Conservation (phyloP, 2,888 invertebrate genomes). For the Cepaea hortensis region DNA sequence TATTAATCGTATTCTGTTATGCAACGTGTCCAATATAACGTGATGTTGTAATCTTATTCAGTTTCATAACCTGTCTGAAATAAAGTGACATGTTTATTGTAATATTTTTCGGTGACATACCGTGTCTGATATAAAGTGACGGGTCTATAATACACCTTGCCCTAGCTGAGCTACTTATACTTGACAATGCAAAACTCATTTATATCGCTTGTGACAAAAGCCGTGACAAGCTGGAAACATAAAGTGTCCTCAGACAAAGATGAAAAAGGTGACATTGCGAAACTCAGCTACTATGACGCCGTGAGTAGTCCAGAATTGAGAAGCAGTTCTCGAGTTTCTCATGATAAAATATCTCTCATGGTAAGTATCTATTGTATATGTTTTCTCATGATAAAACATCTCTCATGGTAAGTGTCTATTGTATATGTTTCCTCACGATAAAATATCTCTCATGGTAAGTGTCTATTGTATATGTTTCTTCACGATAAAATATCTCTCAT, state of each 20-base stretch:
- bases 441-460: no score
- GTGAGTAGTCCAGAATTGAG: not conserved
- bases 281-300: not conserved
- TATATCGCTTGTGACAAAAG: not conserved
- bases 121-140: no score
- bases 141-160: no score
- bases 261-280: not conserved
- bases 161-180: no score
- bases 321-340: not conserved
- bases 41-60: not conserved
- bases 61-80: not conserved
- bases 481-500: no score
- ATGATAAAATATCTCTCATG: not conserved
- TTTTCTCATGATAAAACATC: not conserved
- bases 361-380: not conserved
- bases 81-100: no score
- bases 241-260: not conserved
- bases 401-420: not conserved
- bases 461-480: no score
- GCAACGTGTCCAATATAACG: not conserved
- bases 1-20: not conserved
- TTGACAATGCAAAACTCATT: not conserved
- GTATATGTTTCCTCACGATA: no score
- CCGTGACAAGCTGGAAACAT: not conserved
- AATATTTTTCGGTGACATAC: no score